Conservation (phyloP, 23 tunicate species). For the Ascidia mentula region DNA sequence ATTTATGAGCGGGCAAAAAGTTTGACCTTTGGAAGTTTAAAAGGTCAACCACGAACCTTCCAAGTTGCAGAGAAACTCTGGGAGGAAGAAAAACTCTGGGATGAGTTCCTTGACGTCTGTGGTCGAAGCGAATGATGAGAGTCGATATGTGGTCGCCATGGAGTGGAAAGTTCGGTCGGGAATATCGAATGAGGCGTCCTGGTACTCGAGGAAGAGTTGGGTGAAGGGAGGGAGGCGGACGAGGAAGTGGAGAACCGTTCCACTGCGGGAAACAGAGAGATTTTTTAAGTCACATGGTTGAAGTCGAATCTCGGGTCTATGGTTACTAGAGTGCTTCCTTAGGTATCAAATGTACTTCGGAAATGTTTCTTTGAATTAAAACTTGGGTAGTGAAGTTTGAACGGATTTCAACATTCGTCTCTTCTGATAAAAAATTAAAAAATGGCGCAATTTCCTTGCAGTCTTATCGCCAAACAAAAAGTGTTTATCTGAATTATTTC, state of each 20-base stretch:
- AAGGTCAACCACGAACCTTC: constrained; percentile 54
- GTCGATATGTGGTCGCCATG: constrained; percentile 86
- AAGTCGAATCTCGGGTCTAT: no score
- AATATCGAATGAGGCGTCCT: constrained; percentile 88
- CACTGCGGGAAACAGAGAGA: constrained; percentile 36
- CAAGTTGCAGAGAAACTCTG: constrained; percentile 93
- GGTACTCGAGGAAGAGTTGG: constrained; percentile 87
- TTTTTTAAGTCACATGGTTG: background rate
- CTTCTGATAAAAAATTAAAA: no score
- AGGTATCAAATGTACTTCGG: no score
- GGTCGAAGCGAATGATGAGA: constrained; percentile 75
- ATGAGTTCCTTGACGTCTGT: constrained; percentile 96
- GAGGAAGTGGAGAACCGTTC: constrained; percentile 91
- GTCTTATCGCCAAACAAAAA: no score
- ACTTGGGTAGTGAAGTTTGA: no score
- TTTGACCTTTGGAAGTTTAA: no score
- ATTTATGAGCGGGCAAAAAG: no score
- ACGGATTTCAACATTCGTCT: no score
- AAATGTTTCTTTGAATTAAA: no score
- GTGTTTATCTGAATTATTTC: no score
- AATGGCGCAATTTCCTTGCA: no score
- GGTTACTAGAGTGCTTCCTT: no score
- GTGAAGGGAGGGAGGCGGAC: constrained; percentile 98
- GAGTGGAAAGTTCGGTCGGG: constrained; percentile 99
- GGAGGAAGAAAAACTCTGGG: constrained; percentile 96